phyloP scores from a whole-genome alignment of 2,113 vertebrate species.

The Mellivora capensis region DNA sequence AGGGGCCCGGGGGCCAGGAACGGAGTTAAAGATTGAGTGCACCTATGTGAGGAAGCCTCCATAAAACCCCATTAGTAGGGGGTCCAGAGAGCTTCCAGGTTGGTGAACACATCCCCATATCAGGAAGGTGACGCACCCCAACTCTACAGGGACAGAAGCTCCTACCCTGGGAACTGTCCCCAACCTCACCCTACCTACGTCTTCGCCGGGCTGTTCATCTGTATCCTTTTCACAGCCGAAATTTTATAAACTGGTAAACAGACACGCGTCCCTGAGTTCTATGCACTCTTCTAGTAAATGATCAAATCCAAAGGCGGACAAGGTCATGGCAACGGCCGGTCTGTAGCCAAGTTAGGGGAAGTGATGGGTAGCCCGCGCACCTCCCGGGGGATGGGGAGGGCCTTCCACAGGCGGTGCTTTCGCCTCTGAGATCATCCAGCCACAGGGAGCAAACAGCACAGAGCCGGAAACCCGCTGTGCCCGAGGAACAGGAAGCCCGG shows the following conservation, averaged over 20 bases:
- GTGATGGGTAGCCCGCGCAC: not conserved
- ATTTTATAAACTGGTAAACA: no score
- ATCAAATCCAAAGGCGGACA: not conserved
- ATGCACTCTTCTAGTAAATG: not conserved
- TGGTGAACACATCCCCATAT: accelerated
- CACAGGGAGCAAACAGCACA: not conserved
- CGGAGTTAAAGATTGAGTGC: accelerated
- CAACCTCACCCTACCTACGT: accelerated
- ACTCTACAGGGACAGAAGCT: no score
- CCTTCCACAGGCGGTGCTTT: not conserved
- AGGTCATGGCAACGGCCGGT: accelerated
- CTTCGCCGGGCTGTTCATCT: not conserved
- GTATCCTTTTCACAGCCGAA: not conserved
- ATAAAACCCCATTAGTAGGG: not conserved
- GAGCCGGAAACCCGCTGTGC: accelerated
- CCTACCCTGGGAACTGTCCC: not conserved
- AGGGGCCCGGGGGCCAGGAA: not conserved
- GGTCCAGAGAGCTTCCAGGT: not conserved
- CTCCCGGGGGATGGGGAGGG: accelerated
- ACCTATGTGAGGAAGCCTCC: accelerated
- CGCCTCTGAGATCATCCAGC: not conserved
- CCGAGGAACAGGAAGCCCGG: accelerated
- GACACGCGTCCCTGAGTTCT: not conserved
- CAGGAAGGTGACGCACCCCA: accelerated
- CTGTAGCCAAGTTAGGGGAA: not conserved